A percentile compares a stretch with the other conserved stretches of the same genome.
phyloP scores from a whole-genome alignment of 2,888 invertebrate genomes.

The Panopea generosa region DNA sequence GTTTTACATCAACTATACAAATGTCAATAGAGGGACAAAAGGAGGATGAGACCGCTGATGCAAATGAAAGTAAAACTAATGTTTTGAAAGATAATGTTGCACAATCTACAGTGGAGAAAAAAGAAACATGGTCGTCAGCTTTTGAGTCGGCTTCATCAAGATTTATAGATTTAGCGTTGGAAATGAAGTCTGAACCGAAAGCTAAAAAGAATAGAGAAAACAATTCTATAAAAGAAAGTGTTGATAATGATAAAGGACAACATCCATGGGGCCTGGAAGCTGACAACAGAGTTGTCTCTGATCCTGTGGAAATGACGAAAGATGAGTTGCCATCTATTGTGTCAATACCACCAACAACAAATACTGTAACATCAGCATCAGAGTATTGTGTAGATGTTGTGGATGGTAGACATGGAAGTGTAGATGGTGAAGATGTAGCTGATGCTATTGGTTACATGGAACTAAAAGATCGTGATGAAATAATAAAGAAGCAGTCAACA shows the following conservation, averaged over 20 bases:
- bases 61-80: conserved; percentile 7
- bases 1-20: conserved; percentile 31
- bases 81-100: too few relatives aligned
- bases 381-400: background rate
- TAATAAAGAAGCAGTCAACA: background rate
- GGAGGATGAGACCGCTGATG: too few relatives aligned
- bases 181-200: conserved; percentile 53
- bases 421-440: conserved; percentile 25
- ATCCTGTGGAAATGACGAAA: background rate
- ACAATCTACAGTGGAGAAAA: background rate
- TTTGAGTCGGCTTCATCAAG: conserved; percentile 59
- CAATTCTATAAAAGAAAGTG: conserved; percentile 13
- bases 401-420: background rate
- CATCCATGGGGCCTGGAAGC: conserved; percentile 54
- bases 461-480: conserved; percentile 28
- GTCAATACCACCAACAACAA: background rate
- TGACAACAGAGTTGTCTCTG: conserved; percentile 31
- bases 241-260: conserved; percentile 6
- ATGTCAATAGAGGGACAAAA: too few relatives aligned
- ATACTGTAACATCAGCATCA: background rate
- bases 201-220: conserved; percentile 37
- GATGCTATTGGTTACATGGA: conserved; percentile 51
- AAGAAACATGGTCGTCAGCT: conserved; percentile 50
- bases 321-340: conserved; percentile 14
- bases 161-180: conserved; percentile 54